Evolutionary conservation across 2,113 vertebrate genomes (phyloP).

Genomic region (Muscicapa adusta): DNA sequence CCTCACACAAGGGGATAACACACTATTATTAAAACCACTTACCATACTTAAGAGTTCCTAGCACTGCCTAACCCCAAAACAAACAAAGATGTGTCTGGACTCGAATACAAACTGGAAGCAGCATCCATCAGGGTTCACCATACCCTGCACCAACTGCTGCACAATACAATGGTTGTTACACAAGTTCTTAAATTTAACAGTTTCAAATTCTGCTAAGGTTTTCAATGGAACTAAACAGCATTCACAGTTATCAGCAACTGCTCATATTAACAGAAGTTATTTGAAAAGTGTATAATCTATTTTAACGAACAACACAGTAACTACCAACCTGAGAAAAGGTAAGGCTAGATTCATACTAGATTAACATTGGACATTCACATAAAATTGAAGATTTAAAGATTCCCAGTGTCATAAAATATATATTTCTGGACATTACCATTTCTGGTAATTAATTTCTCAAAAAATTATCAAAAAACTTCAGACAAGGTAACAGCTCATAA

Average conservation of each 20-base stretch:
- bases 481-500: background rate
- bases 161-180: background rate
- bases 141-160: background rate
- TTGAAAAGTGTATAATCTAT: background rate
- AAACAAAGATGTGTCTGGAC: background rate
- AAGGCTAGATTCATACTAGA: background rate
- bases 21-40: background rate
- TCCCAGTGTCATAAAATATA: background rate
- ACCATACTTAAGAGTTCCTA: background rate
- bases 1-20: background rate
- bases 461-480: background rate
- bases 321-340: background rate
- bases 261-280: background rate
- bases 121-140: background rate
- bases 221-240: background rate
- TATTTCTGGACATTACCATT: background rate
- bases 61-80: rapidly evolving
- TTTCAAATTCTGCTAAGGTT: background rate
- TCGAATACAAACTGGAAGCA: background rate
- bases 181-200: background rate
- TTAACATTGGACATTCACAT: background rate
- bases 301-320: background rate
- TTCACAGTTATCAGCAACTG: background rate
- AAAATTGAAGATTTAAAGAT: background rate
- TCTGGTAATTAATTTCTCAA: background rate